phyloP scores from a whole-genome alignment of 1,140 invertebrate genomes.

The Euglossa dilemma region DNA sequence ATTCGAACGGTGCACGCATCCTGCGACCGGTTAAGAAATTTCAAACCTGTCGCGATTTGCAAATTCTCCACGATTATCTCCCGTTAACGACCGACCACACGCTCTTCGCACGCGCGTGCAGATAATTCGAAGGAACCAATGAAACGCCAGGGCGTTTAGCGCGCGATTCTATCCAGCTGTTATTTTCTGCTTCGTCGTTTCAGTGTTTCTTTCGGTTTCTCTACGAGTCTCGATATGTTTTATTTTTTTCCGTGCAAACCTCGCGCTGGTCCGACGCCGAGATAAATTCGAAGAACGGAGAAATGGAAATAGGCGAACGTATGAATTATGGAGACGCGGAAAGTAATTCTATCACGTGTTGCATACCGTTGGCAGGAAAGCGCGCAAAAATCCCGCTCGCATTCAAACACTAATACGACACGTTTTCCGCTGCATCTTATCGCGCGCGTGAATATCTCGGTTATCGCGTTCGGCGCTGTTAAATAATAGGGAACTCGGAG shows the following conservation, averaged over 20 bases:
- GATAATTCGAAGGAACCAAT: background rate
- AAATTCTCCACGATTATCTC: background rate
- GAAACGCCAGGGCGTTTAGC: background rate
- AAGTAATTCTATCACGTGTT: background rate
- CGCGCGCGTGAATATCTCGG: background rate
- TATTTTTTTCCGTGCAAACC: background rate
- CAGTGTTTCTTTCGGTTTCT: too few relatives aligned
- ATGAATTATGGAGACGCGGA: background rate
- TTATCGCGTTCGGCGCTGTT: background rate
- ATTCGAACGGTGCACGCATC: conserved; percentile 5
- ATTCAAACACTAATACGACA: conserved; percentile 28
- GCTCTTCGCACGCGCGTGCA: background rate
- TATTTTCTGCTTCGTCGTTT: background rate
- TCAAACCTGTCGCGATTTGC: background rate
- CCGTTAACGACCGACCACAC: too few relatives aligned
- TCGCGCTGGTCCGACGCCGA: background rate
- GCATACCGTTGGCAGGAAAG: background rate
- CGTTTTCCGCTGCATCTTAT: conserved; percentile 21
- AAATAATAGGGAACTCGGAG: background rate
- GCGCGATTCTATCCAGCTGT: conserved; percentile 11
- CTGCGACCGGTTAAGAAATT: conserved; percentile 2
- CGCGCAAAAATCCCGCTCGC: background rate
- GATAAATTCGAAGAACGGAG: background rate
- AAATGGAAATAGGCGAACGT: background rate
- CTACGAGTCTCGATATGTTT: background rate